phyloP scores from a whole-genome alignment of 1,140 invertebrate genomes.

The Scaptomyza graminum region DNA sequence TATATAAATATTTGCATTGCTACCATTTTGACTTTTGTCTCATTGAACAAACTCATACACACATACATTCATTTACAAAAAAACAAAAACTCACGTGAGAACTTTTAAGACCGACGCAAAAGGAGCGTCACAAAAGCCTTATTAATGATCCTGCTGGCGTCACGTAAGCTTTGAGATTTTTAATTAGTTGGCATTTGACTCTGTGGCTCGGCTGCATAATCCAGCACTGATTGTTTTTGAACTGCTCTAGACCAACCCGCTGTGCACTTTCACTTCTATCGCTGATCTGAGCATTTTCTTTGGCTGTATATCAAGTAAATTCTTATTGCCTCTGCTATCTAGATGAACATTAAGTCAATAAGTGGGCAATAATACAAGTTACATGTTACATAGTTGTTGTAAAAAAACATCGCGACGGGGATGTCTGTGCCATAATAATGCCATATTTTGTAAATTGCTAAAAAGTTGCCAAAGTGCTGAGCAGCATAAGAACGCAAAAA shows the following conservation, averaged over 20 bases:
- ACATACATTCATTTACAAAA: constrained; percentile 15
- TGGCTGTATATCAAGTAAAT: constrained; percentile 64
- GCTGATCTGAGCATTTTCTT: constrained; percentile 21
- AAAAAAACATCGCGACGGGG: constrained; percentile 29
- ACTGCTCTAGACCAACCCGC: constrained; percentile 32
- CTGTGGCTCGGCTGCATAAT: constrained; percentile 44
- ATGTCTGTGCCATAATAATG: constrained; percentile 51
- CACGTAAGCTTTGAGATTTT: constrained; percentile 55
- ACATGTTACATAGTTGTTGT: constrained; percentile 12
- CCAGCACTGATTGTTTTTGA: not conserved
- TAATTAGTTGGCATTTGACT: constrained; percentile 66
- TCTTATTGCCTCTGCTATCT: constrained; percentile 58
- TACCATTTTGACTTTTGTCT: constrained; percentile 40
- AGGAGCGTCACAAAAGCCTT: constrained; percentile 65
- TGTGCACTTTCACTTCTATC: constrained; percentile 28
- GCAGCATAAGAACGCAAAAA: constrained; percentile 42
- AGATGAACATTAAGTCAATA: constrained; percentile 74
- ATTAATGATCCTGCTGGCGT: constrained; percentile 69
- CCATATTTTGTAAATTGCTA: constrained; percentile 77
- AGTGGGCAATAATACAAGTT: constrained; percentile 67
- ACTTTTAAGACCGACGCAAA: constrained; percentile 26
- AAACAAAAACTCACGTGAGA: constrained; percentile 35
- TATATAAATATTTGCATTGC: constrained; percentile 83
- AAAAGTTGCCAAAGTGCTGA: constrained; percentile 62
- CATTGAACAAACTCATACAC: constrained; percentile 25